phyloP scores from a whole-genome alignment of 2,888 invertebrate genomes.

The Azorinus chamasolen region DNA sequence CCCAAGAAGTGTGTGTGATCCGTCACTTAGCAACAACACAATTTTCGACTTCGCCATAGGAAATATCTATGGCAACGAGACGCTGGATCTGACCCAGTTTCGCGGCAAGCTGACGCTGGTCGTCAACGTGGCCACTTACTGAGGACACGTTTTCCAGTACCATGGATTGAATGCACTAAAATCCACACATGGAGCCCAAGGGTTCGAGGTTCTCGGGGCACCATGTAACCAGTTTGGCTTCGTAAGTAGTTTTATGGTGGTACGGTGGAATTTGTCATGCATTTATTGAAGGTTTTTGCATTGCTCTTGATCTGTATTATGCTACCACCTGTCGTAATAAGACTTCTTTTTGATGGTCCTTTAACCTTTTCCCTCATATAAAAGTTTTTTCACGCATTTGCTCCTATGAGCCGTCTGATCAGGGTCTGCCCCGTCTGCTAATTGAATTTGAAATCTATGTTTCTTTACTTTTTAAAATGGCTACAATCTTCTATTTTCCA shows the following conservation, averaged over 20 bases:
- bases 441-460: too few species aligned
- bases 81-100: constrained; percentile 60
- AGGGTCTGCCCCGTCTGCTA: too few species aligned
- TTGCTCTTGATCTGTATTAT: too few species aligned
- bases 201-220: constrained; percentile 86
- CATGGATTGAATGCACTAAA: constrained; percentile 87
- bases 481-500: too few species aligned
- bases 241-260: constrained; percentile 78
- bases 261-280: too few species aligned
- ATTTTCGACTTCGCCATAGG: constrained; percentile 62
- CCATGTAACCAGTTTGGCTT: constrained; percentile 87
- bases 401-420: too few species aligned
- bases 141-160: constrained; percentile 87
- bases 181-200: constrained; percentile 79
- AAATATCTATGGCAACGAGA: constrained; percentile 56
- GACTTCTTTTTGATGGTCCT: too few species aligned
- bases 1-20: constrained; percentile 49
- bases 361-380: too few species aligned
- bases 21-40: constrained; percentile 36
- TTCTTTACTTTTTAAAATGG: too few species aligned
- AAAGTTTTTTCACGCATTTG: too few species aligned
- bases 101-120: constrained; percentile 83
- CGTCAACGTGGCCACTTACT: constrained; percentile 88
- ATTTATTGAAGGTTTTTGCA: too few species aligned
- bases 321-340: too few species aligned